Evolutionary conservation across 1,140 invertebrate species (phyloP), one percentile per base, ranked within the genome.

Genomic region (Himalopsyche phryganea): DNA sequence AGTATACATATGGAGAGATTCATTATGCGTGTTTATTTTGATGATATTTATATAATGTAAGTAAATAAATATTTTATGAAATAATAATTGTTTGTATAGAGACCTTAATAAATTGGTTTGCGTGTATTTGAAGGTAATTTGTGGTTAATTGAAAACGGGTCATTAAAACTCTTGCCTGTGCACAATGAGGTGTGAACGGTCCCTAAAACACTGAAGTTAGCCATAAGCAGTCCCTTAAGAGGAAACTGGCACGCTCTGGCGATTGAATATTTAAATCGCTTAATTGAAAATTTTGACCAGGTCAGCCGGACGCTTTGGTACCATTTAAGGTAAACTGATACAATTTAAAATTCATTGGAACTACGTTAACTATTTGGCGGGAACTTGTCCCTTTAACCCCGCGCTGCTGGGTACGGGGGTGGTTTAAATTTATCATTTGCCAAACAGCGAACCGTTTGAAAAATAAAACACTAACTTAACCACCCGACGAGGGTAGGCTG

Each of bases 271-370:
- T 58, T 58, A 58, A 13, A 36, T 20, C 23, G 28, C 48, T 47
- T 58, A 58, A 58, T 58, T 58, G 56, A 58, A 58, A 38, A 49
- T 41, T 41, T 28, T 47, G 46, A 57, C 46, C 54, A 28, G 54
- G 54, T 57, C 54, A 57, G 47, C n/a, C 15, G 5, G 38, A n/a
- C 33, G 33, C 23, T 35, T 15, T 15, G 13, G n/a, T 35, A 10
- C 13, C 28, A 6, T 14, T 28, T 28, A 28, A 28, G 23, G 23
- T 28, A 28, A 28, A 28, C 23, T 28, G 23, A 28, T 28, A 28
- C 23, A 28, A 3, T 28, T 28, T 28, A 28, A 28, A 28, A 40
- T 40, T 40, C 38, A 40, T 15, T 15, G 15, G n/a, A 40, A 40
- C 11, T 15, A 40, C 38, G 14, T 19, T 19, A 20, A 45, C 6